These are phyloP conservation scores for Elaphurus davidianus DNA, from an alignment of 2,113 vertebrate species.

Conservation along the genomic window DNA sequence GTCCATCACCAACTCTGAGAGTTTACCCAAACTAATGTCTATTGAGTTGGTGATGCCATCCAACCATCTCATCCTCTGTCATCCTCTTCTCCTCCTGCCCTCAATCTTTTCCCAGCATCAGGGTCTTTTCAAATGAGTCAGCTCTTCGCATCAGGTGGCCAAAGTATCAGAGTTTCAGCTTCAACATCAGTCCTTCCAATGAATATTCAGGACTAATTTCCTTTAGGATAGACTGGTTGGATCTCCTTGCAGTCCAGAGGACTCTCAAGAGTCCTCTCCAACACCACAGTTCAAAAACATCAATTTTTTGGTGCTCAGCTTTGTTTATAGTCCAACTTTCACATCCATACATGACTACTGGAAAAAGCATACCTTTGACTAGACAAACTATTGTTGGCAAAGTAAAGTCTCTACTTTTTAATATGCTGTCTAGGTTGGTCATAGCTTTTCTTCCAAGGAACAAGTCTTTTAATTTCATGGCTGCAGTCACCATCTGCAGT, in stretches of 20 bases:
- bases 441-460: background rate
- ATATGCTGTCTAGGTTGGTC: background rate
- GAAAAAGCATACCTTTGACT: background rate
- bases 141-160: accelerated
- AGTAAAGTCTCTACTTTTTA: background rate
- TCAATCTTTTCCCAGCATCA: background rate
- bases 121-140: background rate
- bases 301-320: accelerated
- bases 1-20: background rate
- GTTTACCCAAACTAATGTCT: background rate
- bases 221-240: background rate
- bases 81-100: background rate
- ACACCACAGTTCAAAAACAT: background rate
- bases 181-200: background rate
- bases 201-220: background rate
- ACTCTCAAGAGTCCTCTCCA: background rate
- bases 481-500: background rate
- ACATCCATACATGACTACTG: background rate
- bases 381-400: background rate
- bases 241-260: background rate
- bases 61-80: background rate
- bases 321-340: background rate
- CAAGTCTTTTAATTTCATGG: background rate
- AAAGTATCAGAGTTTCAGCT: background rate
- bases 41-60: background rate